Conservation (phyloP, 2,113 vertebrate genomes). For the Rafetus swinhoei region DNA sequence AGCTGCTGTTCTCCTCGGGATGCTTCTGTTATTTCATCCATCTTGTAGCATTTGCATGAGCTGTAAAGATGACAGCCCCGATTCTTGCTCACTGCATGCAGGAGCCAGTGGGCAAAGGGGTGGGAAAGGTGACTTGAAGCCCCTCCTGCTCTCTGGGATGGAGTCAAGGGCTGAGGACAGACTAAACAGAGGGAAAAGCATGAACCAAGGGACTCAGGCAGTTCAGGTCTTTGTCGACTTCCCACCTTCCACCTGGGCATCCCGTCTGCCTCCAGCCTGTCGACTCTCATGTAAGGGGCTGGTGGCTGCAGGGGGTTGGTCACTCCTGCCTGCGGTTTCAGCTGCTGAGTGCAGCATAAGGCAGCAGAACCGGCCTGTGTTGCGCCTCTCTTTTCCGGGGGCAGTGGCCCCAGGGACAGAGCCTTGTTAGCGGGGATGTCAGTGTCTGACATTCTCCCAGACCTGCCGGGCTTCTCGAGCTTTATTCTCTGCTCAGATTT, state of each 20-base stretch:
- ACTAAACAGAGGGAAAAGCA: not conserved
- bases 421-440: not conserved
- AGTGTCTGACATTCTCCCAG: not conserved
- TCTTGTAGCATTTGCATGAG: not conserved
- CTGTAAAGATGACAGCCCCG: not conserved
- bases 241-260: not conserved
- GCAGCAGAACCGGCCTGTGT: not conserved
- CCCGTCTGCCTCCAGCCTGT: not conserved
- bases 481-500: not conserved
- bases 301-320: not conserved
- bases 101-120: not conserved
- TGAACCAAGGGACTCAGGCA: not conserved
- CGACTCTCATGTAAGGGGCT: not conserved
- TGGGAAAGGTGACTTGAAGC: not conserved
- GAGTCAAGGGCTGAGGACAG: not conserved
- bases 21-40: not conserved
- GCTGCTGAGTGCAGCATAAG: not conserved
- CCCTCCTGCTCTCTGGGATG: too few relatives aligned
- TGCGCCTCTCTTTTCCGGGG: not conserved
- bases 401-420: not conserved
- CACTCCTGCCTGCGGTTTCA: not conserved
- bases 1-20: not conserved
- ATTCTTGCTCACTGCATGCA: not conserved
- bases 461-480: not conserved
- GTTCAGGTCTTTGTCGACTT: not conserved